These are phyloP conservation scores for Zaprionus nigranus DNA, from an alignment of 1,140 invertebrate genomes.

Conservation along the genomic window DNA sequence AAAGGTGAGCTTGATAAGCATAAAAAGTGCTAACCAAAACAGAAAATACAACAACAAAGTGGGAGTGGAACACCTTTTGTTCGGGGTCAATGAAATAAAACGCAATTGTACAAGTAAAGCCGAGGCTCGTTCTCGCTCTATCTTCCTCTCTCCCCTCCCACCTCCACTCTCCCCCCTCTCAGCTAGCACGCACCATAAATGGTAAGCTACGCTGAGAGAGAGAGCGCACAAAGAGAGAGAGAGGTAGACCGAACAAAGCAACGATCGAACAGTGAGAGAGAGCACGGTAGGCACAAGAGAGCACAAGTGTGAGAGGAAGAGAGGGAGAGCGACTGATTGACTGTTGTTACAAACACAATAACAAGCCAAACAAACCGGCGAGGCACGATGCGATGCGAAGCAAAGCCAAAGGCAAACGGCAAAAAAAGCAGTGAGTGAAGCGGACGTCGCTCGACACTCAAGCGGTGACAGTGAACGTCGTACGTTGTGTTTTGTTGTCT, in stretches of 20 bases:
- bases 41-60: constrained; percentile 24
- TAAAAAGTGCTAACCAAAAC: constrained; percentile 23
- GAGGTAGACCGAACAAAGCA: neutral
- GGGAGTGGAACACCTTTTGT: constrained; percentile 11
- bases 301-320: constrained; percentile 16
- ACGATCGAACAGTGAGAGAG: neutral
- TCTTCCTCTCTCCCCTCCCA: neutral
- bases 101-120: constrained; percentile 32
- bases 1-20: constrained; percentile 19
- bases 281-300: neutral
- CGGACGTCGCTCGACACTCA: constrained; percentile 23
- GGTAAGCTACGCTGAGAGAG: neutral
- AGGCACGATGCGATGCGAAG: constrained; percentile 11
- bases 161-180: neutral
- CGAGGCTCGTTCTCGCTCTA: neutral
- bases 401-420: constrained; percentile 22
- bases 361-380: constrained; percentile 37
- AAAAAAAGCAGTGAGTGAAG: constrained; percentile 13
- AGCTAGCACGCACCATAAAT: constrained; percentile 4
- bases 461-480: constrained; percentile 68
- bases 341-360: constrained; percentile 30
- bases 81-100: constrained; percentile 50
- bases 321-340: constrained; percentile 34
- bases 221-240: constrained; percentile 4
- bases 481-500: constrained; percentile 51